Conservation (phyloP, 1,140 invertebrate genomes). For the Diplogasteroides magnus region DNA sequence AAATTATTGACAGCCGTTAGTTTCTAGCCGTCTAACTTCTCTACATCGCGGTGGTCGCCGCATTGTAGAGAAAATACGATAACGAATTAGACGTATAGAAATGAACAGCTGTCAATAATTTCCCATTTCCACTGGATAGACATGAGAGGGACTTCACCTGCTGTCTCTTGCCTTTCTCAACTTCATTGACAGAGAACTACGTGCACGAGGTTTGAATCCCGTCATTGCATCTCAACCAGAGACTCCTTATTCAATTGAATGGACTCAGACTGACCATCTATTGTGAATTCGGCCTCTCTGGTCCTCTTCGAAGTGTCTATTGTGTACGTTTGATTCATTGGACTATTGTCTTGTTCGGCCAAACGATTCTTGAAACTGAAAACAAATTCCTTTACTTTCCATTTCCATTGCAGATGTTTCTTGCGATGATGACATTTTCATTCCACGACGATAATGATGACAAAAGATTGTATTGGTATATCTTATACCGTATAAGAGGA, state of each 20-base stretch:
- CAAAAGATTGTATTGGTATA: too few species aligned
- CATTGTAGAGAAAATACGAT: too few species aligned
- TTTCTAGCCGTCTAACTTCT: too few species aligned
- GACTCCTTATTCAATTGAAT: too few species aligned
- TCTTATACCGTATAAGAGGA: too few species aligned
- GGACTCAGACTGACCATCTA: background rate
- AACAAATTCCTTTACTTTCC: constrained; percentile 6
- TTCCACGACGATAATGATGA: background rate
- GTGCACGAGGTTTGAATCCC: background rate
- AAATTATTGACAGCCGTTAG: too few species aligned
- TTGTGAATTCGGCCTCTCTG: constrained; percentile 13
- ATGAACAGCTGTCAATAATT: too few species aligned
- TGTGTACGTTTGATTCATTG: constrained; percentile 28
- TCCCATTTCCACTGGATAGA: too few species aligned
- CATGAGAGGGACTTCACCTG: too few species aligned
- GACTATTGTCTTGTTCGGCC: constrained; percentile 24
- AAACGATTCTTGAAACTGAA: constrained; percentile 28
- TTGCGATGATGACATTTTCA: background rate
- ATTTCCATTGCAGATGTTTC: background rate
- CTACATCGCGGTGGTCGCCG: too few species aligned
- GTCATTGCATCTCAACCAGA: background rate
- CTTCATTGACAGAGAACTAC: background rate
- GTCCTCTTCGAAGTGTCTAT: constrained; percentile 19
- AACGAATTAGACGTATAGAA: too few species aligned
- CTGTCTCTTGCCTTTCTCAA: too few species aligned